These are phyloP conservation scores for Nomada flava DNA, from an alignment of 2,888 invertebrate species.

Conservation along the genomic window DNA sequence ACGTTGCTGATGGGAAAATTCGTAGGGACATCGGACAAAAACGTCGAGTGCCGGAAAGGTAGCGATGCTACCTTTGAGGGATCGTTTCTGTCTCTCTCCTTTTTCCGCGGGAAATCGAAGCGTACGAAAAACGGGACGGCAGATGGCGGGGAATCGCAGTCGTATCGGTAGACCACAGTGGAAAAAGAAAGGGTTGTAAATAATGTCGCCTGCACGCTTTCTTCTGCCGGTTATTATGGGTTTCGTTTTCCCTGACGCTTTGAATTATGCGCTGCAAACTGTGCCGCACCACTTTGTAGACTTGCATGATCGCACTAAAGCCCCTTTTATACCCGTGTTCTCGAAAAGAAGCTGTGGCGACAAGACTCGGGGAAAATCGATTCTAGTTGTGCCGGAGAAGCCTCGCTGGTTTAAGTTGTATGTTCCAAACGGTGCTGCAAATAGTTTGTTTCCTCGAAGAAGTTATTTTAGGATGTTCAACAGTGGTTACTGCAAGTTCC, in stretches of 20 bases:
- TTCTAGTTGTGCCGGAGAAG: neutral
- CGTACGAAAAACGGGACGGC: constrained; percentile 44
- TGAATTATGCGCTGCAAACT: constrained; percentile 30
- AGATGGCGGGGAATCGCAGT: constrained; percentile 39
- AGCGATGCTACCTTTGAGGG: constrained; percentile 65
- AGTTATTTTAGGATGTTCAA: neutral
- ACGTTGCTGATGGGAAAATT: constrained; percentile 63
- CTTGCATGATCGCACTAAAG: constrained; percentile 11
- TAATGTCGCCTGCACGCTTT: constrained; percentile 42
- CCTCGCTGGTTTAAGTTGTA: neutral
- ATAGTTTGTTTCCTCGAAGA: neutral
- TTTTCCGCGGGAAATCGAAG: constrained; percentile 19
- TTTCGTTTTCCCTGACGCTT: constrained; percentile 20
- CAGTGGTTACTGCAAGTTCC: neutral
- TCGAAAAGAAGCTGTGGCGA: neutral
- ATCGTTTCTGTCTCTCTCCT: constrained; percentile 41
- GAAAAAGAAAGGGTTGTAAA: constrained; percentile 48
- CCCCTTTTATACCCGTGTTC: constrained; percentile 3
- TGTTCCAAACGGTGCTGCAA: neutral
- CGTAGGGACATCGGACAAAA: constrained; percentile 64
- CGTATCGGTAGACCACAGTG: constrained; percentile 36
- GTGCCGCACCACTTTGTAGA: constrained; percentile 7
- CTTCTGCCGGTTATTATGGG: constrained; percentile 40
- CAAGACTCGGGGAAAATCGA: constrained; percentile 18
- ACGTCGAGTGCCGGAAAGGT: constrained; percentile 42